Evolutionary conservation across 2,113 vertebrate genomes (phyloP), one percentile per base, ranked within the genome.

Genomic region (Archocentrus centrarchus): DNA sequence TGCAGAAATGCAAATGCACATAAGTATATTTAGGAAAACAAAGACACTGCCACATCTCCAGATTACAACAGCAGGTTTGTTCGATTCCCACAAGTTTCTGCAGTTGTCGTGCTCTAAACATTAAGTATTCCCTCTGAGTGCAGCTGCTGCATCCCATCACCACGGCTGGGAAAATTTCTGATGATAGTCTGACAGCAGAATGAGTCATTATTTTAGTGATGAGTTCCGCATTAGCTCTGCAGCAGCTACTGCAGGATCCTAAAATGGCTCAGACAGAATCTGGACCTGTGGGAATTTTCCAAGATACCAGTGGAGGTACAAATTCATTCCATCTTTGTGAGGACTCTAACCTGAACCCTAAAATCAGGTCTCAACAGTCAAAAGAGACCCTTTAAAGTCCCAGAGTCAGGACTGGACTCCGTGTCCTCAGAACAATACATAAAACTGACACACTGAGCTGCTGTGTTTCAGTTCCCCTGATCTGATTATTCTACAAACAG

Each of bases 141-240:
- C 44, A 73, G 68, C 68, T 73, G 68, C 68, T 73, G 68, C 47
- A 35, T 73, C 68, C 27, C 11, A 0, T 73, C 68, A 14, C 47
- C 18, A 3, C 68, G 53, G 68, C 47, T 73, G 68, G 47, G 68
- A 73, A 73, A 32, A 55, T 55, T 50, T 73, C 68, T 73, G 47
- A 53, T 70, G 6, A 53, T 70, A 7, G 27, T n/a, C 47, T 55
- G 68, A 73, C 68, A 73, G 68, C 68, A 73, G 18, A n/a, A 55
- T 73, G 68, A 73, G 47, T 73, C 47, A 73, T 73, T 73, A 55
- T 11, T 73, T 73, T 14, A 73, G 27, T 11, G 18, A 73, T 55
- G 47, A 55, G 68, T 73, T 73, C 44, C 68, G 27, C 68, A 55
- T 73, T 73, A 73, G 68, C 47, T 32, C 68, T 35, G 68, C 50